Evolutionary conservation across 1,140 invertebrate genomes (phyloP).

Genomic region (Pollicipes pollicipes): DNA sequence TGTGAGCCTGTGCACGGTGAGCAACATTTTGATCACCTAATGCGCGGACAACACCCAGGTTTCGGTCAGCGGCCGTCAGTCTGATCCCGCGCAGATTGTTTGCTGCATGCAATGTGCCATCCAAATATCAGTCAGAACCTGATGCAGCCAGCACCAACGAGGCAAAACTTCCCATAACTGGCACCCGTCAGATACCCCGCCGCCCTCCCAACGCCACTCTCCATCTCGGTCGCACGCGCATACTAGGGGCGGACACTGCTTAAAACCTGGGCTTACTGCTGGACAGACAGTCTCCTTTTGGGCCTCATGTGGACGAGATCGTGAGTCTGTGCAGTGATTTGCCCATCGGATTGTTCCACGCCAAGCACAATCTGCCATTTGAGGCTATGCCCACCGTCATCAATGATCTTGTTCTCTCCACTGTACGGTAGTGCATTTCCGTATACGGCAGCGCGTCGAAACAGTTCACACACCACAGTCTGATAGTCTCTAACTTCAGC

Average conservation of each 20-base stretch:
- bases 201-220: not conserved
- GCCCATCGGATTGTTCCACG: not conserved
- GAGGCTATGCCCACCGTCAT: not conserved
- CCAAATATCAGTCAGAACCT: not conserved
- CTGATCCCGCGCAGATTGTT: not conserved
- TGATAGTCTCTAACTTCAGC: not conserved
- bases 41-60: not conserved
- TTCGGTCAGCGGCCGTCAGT: not conserved
- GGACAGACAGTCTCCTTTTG: not conserved
- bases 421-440: not conserved
- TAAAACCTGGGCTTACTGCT: not conserved
- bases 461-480: not conserved
- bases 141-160: not conserved
- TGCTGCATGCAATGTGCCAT: not conserved
- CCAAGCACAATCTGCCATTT: not conserved
- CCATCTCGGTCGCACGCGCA: not conserved
- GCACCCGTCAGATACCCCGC: not conserved
- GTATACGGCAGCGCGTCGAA: not conserved
- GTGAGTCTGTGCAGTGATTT: not conserved
- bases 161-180: not conserved
- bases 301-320: not conserved
- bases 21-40: not conserved
- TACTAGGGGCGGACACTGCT: not conserved
- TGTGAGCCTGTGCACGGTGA: too few relatives aligned
- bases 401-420: not conserved